Percentiles rank a stretch among this genome's conserved stretches.
Conservation (phyloP, 2,888 invertebrate genomes). For the Panopea generosa region DNA sequence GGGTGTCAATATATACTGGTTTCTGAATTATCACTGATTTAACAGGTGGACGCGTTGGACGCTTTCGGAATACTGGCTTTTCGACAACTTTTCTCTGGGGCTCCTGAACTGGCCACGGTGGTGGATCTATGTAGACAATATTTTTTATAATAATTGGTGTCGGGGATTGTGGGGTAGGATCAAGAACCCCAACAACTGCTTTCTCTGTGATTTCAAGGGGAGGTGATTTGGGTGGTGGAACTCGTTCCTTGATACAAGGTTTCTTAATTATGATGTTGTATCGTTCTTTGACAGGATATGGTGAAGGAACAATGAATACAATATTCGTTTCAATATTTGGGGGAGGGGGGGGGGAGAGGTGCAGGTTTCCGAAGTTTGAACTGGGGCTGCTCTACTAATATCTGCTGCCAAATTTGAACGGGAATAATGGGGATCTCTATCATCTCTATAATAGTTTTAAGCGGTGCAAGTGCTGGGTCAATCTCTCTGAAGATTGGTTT, state of each 20-base stretch:
- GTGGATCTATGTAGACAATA: conserved; percentile 49
- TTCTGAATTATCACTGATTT: conserved; percentile 53
- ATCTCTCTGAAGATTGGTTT: conserved; percentile 26
- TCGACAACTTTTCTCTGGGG: conserved; percentile 52
- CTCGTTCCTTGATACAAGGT: conserved; percentile 40
- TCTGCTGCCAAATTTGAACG: conserved; percentile 36
- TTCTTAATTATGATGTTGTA: conserved; percentile 51
- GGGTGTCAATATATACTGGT: conserved; percentile 47
- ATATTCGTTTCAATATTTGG: conserved; percentile 46
- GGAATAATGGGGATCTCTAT: conserved; percentile 31
- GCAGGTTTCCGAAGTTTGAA: conserved; percentile 48
- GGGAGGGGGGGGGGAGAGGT: conserved; percentile 39
- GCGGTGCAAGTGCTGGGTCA: conserved; percentile 33
- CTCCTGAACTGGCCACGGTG: conserved; percentile 54
- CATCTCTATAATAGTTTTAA: conserved; percentile 40
- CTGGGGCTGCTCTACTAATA: conserved; percentile 47
- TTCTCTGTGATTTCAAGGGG: conserved; percentile 53
- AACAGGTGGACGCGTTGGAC: conserved; percentile 31
- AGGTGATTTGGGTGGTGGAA: conserved; percentile 48
- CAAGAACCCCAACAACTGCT: conserved; percentile 41
- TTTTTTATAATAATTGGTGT: conserved; percentile 55
- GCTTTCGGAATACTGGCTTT: conserved; percentile 47
- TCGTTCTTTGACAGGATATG: conserved; percentile 35
- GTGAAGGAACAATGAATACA: conserved; percentile 42
- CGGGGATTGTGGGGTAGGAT: conserved; percentile 50